phyloP scores from a whole-genome alignment of 2,888 invertebrate genomes.

The Synanthedon tipuliformis region DNA sequence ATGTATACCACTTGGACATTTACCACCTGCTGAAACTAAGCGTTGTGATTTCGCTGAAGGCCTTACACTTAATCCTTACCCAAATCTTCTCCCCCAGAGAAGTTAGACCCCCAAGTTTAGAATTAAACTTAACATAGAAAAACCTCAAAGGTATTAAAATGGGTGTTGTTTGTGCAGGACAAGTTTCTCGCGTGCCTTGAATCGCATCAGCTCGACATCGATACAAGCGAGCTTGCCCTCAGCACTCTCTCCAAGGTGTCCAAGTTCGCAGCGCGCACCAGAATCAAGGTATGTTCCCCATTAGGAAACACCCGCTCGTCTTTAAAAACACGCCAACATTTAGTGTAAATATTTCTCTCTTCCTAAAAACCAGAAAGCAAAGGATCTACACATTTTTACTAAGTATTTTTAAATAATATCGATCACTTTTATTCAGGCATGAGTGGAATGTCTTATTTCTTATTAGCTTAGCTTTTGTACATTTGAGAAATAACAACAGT shows the following conservation, averaged over 20 bases:
- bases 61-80: neutral
- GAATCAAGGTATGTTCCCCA: constrained; percentile 73
- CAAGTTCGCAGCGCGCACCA: constrained; percentile 86
- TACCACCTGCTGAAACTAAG: too few relatives aligned
- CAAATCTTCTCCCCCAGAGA: too few relatives aligned
- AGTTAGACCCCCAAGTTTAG: too few relatives aligned
- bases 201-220: constrained; percentile 86
- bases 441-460: too few relatives aligned
- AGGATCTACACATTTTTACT: too few relatives aligned
- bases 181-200: constrained; percentile 83
- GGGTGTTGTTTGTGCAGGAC: constrained; percentile 70
- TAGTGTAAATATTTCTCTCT: too few relatives aligned
- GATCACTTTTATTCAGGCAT: too few relatives aligned
- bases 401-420: too few relatives aligned
- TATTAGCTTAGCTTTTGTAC: constrained; percentile 32
- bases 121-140: neutral
- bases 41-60: too few relatives aligned
- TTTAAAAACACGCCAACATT: too few relatives aligned
- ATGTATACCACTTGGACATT: too few relatives aligned
- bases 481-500: constrained; percentile 20
- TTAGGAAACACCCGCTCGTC: neutral
- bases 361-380: too few relatives aligned
- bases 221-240: constrained; percentile 86
- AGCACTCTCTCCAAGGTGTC: constrained; percentile 92
- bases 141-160: neutral